Base-by-base conservation (phyloP, 2,113 vertebrate species). In the Hylia prasina region DNA sequence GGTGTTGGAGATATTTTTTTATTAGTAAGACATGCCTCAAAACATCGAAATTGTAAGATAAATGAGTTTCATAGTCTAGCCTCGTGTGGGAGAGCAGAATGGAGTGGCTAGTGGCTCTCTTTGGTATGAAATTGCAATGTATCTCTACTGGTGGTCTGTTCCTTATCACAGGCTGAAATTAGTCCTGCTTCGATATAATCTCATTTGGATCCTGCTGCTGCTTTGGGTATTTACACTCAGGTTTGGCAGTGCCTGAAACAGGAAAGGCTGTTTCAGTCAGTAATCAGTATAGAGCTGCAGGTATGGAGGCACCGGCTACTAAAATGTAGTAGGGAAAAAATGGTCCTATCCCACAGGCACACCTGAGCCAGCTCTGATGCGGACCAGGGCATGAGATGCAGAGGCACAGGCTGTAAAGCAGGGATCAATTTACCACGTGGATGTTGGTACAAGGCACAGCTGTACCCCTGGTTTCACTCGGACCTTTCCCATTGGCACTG, bases 351-450 rank as follows among this genome's bases (percentile, higher is more conserved):
- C 8, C 31, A 15, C 9, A 30, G 72, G 37, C 53, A 30, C 30
- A 13, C 14, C 35, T 31, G 50, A 42, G 31, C 4, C 5, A 0
- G 21, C 77, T 57, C 28, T 35, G 45, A 2, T 57, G 47, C 0
- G 0, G 14, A 6, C 21, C 22, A 31, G 42, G 53, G 22, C n/a
- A 13, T 11, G 50, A 53, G 60, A n/a, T 57, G 77, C 73, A 53
- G 68, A 51, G 37, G 40, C 63, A n/a, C 3, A 4, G 70, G 45
- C 50, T 40, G n/a, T 37, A 53, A 40, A 1, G 1, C 15, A n/a
- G 69, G 73, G 50, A 37, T 66, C 10, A 10, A 54, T 66, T 63
- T 54, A 10, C n/a, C 35, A 10, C 0, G 0, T 28, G 35, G n/a
- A 6, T 84, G n/a, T 73, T 57, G 60, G 45, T 31, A 40, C 2